Evolutionary conservation across 2,888 invertebrate genomes (phyloP).

Genomic region (Junonia oenone): DNA sequence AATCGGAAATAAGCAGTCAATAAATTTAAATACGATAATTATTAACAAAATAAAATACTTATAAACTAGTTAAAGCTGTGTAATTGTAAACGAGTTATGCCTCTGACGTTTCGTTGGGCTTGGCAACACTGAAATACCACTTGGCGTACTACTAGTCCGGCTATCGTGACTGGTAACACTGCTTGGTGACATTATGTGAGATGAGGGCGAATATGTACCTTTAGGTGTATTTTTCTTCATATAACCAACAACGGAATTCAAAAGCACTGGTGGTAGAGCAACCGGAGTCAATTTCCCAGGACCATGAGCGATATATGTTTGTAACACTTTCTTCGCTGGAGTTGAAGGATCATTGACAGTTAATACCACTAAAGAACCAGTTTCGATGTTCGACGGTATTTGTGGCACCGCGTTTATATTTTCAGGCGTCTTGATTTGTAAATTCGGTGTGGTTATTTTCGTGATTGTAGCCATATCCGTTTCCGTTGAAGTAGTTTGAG

Average conservation of each 20-base stretch:
- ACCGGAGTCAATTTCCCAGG: slow-evolving; percentile 57
- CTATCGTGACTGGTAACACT: slow-evolving; percentile 54
- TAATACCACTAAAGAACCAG: slow-evolving; percentile 62
- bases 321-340: slow-evolving; percentile 64
- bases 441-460: slow-evolving; percentile 17
- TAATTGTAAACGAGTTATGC: slow-evolving; percentile 60
- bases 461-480: slow-evolving; percentile 23
- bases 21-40: neutral
- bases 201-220: slow-evolving; percentile 59
- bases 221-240: slow-evolving; percentile 60
- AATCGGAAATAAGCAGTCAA: neutral
- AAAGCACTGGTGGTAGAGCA: slow-evolving; percentile 50
- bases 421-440: slow-evolving; percentile 29
- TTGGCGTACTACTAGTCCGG: slow-evolving; percentile 39
- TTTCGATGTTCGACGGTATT: slow-evolving; percentile 57
- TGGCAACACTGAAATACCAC: slow-evolving; percentile 40
- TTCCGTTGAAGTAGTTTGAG: slow-evolving; percentile 22
- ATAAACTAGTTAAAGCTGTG: slow-evolving; percentile 43
- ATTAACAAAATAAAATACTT: neutral
- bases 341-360: slow-evolving; percentile 64
- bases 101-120: slow-evolving; percentile 52
- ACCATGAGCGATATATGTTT: slow-evolving; percentile 62
- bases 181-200: slow-evolving; percentile 53
- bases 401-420: slow-evolving; percentile 32
- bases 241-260: slow-evolving; percentile 62